These are phyloP conservation scores for Drosophila prosaltans DNA, from an alignment of 1,140 invertebrate species.

Conservation along the genomic window DNA sequence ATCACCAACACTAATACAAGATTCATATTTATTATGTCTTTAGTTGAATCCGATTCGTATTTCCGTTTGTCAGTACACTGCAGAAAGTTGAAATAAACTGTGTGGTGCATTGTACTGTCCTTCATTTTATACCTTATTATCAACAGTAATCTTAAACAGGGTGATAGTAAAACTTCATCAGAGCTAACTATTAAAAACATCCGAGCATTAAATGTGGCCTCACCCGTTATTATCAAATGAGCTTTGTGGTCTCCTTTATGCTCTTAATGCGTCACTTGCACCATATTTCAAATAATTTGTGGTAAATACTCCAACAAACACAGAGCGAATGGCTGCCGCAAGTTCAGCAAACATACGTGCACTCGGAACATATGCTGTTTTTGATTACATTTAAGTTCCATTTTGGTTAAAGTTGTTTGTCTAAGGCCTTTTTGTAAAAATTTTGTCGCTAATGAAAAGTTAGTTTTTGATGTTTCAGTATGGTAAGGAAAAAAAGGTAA, in stretches of 20 bases:
- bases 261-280: constrained; percentile 72
- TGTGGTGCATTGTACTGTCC: constrained; percentile 6
- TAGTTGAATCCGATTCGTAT: neutral
- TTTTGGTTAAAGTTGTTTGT: constrained; percentile 30
- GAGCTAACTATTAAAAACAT: constrained; percentile 28
- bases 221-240: constrained; percentile 53
- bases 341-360: constrained; percentile 66
- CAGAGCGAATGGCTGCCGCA: constrained; percentile 48
- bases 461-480: too few relatives aligned
- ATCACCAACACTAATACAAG: constrained; percentile 35
- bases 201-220: constrained; percentile 19
- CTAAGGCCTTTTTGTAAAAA: constrained; percentile 6
- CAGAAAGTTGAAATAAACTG: constrained; percentile 42
- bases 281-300: constrained; percentile 77
- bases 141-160: constrained; percentile 43
- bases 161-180: constrained; percentile 31
- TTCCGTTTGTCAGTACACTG: constrained; percentile 35
- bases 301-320: constrained; percentile 74
- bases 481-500: neutral
- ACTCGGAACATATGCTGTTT: constrained; percentile 67
- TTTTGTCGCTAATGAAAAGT: neutral
- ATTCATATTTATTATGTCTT: constrained; percentile 40
- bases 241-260: constrained; percentile 57
- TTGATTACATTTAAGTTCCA: constrained; percentile 64
- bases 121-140: constrained; percentile 53